Evolutionary conservation across 2,888 invertebrate species (phyloP).

Genomic region (Coremacera marginata): DNA sequence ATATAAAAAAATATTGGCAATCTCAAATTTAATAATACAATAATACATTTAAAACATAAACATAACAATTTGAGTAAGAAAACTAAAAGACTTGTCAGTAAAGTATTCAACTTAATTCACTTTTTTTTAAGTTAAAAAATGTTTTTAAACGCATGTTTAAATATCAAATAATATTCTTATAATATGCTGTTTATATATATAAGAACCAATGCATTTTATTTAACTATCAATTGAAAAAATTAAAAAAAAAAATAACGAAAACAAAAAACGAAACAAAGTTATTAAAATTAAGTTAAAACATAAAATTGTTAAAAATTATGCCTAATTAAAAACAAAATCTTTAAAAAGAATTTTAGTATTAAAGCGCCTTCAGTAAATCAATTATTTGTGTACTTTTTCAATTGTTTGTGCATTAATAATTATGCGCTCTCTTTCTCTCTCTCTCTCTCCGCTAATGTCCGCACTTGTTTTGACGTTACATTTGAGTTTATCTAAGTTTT

Average conservation of each 20-base stretch:
- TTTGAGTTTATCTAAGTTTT: constrained; percentile 10
- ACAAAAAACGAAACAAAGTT: constrained; percentile 27
- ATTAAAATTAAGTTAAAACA: constrained; percentile 30
- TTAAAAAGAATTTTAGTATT: neutral
- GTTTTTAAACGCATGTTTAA: neutral
- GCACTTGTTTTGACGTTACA: constrained; percentile 1
- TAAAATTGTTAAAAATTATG: constrained; percentile 15
- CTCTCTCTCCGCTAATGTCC: neutral
- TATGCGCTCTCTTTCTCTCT: neutral
- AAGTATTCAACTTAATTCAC: neutral
- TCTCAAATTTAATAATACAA: too few relatives aligned
- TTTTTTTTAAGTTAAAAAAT: neutral
- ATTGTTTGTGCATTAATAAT: neutral
- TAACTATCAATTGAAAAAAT: constrained; percentile 12
- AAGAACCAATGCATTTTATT: neutral
- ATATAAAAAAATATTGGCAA: too few relatives aligned
- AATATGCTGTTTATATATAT: neutral
- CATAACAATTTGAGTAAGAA: neutral
- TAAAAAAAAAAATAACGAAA: constrained; percentile 28
- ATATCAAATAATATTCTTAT: neutral
- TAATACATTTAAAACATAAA: constrained; percentile 8
- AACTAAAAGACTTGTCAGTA: constrained; percentile 5
- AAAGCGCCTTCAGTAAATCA: neutral
- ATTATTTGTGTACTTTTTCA: neutral
- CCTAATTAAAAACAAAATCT: neutral